These are phyloP conservation scores for Platorchestia sp. DNA, from an alignment of 1,140 invertebrate genomes.

Conservation along the genomic window DNA sequence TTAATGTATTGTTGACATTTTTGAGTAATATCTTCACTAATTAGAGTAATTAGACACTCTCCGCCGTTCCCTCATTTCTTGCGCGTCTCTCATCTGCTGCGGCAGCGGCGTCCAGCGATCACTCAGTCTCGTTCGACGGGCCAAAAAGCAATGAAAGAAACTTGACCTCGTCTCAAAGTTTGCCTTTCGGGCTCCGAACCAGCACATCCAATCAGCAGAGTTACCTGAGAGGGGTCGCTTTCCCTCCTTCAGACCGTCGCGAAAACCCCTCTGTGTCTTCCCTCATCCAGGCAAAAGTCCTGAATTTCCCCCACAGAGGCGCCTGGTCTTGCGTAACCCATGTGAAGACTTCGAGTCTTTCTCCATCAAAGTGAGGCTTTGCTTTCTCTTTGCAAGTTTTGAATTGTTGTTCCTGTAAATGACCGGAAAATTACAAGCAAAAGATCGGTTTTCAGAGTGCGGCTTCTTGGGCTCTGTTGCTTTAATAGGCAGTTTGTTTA, in stretches of 20 bases:
- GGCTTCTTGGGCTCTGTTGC: neutral
- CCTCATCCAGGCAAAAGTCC: neutral
- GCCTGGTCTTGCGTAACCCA: neutral
- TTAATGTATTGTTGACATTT: too few relatives aligned
- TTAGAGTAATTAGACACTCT: neutral
- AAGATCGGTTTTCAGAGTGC: neutral
- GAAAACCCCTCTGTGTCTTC: constrained; percentile 15
- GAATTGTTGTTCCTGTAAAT: neutral
- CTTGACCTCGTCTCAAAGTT: constrained; percentile 9
- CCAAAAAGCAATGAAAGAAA: constrained; percentile 19
- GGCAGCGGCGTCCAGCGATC: neutral
- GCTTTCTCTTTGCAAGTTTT: neutral
- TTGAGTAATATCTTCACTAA: neutral
- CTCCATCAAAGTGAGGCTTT: neutral
- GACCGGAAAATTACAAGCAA: neutral
- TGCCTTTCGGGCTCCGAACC: constrained; percentile 17
- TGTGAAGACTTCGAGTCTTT: neutral
- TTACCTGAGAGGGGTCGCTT: constrained; percentile 18
- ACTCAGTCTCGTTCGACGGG: neutral
- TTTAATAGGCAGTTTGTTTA: neutral
- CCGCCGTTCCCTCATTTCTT: neutral
- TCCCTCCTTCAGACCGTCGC: neutral
- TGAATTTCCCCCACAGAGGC: neutral
- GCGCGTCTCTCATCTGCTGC: neutral
- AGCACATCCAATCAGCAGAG: constrained; percentile 25